Conservation (phyloP, 2,888 invertebrate genomes). For the Muschampia plurimacula region DNA sequence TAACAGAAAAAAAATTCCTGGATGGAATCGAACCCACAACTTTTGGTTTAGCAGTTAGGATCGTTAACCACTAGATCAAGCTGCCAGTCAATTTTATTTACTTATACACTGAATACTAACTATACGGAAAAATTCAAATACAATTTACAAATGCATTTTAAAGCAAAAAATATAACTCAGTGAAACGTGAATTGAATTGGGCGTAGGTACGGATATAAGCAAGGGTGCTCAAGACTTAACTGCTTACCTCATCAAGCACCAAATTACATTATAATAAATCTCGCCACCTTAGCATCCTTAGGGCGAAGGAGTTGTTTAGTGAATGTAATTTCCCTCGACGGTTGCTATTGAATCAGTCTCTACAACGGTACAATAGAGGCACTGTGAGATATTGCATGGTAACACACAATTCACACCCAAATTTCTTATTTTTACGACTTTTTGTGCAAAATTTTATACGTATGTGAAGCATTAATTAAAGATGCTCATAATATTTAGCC, state of each 20-base stretch:
- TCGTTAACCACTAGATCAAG: too few relatives aligned
- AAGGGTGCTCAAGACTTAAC: slow-evolving; percentile 2
- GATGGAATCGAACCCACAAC: too few relatives aligned
- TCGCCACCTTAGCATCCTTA: not conserved
- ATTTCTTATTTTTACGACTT: not conserved
- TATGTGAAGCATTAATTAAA: too few relatives aligned
- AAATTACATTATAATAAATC: slow-evolving; percentile 12
- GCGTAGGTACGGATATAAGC: not conserved
- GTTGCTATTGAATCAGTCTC: not conserved
- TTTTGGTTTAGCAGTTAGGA: too few relatives aligned
- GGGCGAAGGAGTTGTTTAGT: not conserved
- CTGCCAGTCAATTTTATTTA: too few relatives aligned
- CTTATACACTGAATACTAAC: too few relatives aligned
- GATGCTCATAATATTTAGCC: too few relatives aligned
- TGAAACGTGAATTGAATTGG: not conserved
- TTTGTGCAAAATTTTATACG: too few relatives aligned
- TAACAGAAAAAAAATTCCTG: too few relatives aligned
- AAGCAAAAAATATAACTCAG: not conserved
- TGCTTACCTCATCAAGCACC: slow-evolving; percentile 6
- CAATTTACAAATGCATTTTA: not conserved
- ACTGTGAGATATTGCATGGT: not conserved
- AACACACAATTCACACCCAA: not conserved
- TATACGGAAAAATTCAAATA: not conserved
- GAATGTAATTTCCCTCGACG: slow-evolving; percentile 14
- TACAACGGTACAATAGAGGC: not conserved